Evolutionary conservation across 2,113 vertebrate genomes (phyloP).

Genomic region (Chiloscyllium plagiosum): DNA sequence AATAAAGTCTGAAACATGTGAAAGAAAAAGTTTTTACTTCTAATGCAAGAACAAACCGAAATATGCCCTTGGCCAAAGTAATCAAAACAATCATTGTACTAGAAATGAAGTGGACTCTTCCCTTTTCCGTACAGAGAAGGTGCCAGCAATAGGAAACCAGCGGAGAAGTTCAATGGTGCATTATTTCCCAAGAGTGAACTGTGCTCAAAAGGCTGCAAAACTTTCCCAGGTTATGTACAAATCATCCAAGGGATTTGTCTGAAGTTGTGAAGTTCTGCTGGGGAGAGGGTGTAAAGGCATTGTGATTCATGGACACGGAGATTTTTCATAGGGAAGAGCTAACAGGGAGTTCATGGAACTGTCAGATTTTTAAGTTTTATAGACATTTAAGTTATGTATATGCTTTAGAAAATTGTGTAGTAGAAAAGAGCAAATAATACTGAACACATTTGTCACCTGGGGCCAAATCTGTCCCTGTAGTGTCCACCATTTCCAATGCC

Average conservation of each 20-base stretch:
- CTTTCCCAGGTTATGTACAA: neutral
- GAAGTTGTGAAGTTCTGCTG: neutral
- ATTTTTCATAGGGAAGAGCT: neutral
- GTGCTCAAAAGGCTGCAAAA: neutral
- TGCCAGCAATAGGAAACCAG: neutral
- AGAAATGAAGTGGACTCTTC: neutral
- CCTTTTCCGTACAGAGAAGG: neutral
- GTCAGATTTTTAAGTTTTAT: neutral
- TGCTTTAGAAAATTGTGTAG: neutral
- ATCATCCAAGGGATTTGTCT: neutral
- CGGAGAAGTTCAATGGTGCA: neutral
- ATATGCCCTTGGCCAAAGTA: neutral
- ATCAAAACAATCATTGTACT: neutral
- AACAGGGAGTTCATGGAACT: neutral
- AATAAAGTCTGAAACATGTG: slow-evolving; percentile 51
- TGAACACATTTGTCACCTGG: neutral
- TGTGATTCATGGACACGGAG: neutral
- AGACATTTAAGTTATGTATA: neutral
- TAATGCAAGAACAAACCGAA: slow-evolving; percentile 44
- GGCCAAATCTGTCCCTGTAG: neutral
- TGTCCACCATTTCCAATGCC: neutral
- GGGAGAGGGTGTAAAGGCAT: neutral
- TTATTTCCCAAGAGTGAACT: neutral
- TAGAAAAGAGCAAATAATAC: neutral
- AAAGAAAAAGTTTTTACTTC: slow-evolving; percentile 36